Base-by-base conservation (phyloP, 2,797 vertebrate genomes). In the Epinephelus awoara region DNA sequence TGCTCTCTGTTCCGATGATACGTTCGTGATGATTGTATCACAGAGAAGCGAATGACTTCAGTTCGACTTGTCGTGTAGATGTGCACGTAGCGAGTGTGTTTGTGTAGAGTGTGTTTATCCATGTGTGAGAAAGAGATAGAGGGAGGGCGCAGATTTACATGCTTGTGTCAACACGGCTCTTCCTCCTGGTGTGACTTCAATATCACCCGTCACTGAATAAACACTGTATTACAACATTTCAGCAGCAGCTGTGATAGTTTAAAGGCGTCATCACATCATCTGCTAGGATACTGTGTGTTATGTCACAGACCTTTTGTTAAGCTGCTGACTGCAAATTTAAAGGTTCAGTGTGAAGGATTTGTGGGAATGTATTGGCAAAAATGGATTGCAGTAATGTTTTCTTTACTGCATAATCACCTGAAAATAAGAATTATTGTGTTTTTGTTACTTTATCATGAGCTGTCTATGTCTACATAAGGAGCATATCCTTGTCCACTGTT, bases 201-300 rank as follows among this genome's bases (percentile, higher is more conserved):
- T 47, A 52, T 62, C 44, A n/a, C 12, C 62, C 49, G 15, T 83
- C n/a, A 65, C 1, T 42, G 44, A 75, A 87, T 72, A 74, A 86
- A 75, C 83, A 71, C 29, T 5, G 3, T 27, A 50, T 81, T 49
- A 46, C 75, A 65, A 80, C 82, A 76, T 91, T 83, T 82, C 19
- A 49, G 13, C 66, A 12, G 3, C 76, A 59, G 57, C 71, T 77
- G 81, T 83, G 83, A 86, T 67, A 75, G 34, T 59, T 14, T n/a
- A 23, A 65, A 58, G 56, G 23, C 34, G 9, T 73, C 74, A 23
- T 70, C 62, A 7, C 71, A 19, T 79, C 52, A 19, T 72, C 54
- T 63, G 38, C 79, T 52, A 5, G 56, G 40, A 51, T 17, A 1
- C 8, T 27, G 61, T 18, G 50, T 58, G 70, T 80, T 72, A 21